Conservation (phyloP, 2,113 vertebrate species). For the Arizona elegans region DNA sequence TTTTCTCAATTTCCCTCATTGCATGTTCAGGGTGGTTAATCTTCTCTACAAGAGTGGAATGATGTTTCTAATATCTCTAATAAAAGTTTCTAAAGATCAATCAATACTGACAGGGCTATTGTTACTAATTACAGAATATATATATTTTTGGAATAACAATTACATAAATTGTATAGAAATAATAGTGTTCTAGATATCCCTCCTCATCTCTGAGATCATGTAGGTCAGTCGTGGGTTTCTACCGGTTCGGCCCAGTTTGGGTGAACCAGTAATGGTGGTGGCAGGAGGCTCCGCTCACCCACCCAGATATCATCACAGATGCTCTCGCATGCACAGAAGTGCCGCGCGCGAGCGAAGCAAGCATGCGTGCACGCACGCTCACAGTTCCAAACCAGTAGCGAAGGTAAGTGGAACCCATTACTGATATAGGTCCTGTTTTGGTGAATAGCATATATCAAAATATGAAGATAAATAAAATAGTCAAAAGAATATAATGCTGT, state of each 20-base stretch:
- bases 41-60: conserved; percentile 46
- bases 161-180: conserved; percentile 68
- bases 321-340: too few species aligned
- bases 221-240: not conserved
- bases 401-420: too few species aligned
- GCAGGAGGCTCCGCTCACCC: too few species aligned
- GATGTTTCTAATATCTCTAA: conserved; percentile 60
- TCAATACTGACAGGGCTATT: conserved; percentile 62
- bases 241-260: too few species aligned
- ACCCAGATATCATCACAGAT: too few species aligned
- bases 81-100: conserved; percentile 74
- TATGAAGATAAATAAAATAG: conserved; percentile 42
- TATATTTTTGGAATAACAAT: conserved; percentile 64
- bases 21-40: conserved; percentile 40
- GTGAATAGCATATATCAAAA: conserved; percentile 52
- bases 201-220: conserved; percentile 69
- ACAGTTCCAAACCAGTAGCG: too few species aligned
- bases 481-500: conserved; percentile 7
- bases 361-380: too few species aligned
- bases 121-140: conserved; percentile 71
- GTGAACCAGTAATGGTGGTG: too few species aligned
- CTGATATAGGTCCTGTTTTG: not conserved
- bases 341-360: too few species aligned
- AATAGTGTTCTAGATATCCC: conserved; percentile 68
- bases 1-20: conserved; percentile 3